Percentiles rank a stretch among this genome's conserved stretches.
Conservation (phyloP, 2,888 invertebrate genomes). For the Drosophila neutralis region DNA sequence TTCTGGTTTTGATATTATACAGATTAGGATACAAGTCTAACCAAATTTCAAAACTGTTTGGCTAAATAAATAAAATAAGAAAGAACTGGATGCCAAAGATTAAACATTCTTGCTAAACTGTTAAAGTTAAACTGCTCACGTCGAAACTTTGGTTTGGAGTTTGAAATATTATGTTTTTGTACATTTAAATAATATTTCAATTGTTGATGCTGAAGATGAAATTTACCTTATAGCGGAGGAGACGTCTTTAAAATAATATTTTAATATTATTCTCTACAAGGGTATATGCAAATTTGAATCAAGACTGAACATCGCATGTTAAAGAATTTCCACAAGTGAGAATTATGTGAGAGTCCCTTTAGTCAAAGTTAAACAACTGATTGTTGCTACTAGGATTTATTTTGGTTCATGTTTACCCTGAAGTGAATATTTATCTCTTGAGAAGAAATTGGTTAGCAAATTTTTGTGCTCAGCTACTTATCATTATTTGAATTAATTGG, state of each 20-base stretch:
- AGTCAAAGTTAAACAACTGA: background rate
- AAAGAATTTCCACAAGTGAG: background rate
- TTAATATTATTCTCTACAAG: too few species aligned
- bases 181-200: too few species aligned
- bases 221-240: too few species aligned
- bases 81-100: background rate
- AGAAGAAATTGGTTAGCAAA: conserved; percentile 8
- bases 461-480: background rate
- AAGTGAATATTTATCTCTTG: background rate
- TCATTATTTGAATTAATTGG: conserved; percentile 29
- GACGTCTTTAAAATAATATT: too few species aligned
- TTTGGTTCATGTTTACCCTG: background rate
- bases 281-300: background rate
- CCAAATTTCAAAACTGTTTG: conserved; percentile 3
- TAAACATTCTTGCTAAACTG: background rate
- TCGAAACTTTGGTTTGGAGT: background rate
- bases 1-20: background rate
- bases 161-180: too few species aligned
- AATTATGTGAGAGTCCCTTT: rapidly evolving
- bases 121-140: background rate
- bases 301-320: background rate
- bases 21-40: conserved; percentile 25
- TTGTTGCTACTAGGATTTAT: background rate
- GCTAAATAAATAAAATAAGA: background rate
- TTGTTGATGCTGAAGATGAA: too few species aligned